Conservation (phyloP, 2,113 vertebrate species). For the Toxostoma redivivum region DNA sequence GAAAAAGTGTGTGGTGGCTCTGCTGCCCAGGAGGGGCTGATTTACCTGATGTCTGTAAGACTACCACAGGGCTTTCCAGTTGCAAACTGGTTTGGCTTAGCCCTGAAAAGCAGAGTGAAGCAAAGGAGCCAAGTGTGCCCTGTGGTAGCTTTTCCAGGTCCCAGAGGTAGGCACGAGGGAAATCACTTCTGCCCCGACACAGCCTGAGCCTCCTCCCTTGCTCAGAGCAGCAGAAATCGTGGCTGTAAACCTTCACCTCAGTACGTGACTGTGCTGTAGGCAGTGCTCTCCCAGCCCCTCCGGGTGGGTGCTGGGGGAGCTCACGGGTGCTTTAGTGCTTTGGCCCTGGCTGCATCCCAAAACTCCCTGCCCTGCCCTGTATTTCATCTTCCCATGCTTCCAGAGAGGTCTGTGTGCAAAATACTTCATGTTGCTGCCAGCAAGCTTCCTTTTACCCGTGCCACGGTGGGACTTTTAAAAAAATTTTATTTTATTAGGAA, state of each 20-base stretch:
- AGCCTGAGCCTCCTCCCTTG: background rate
- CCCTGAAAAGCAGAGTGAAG: background rate
- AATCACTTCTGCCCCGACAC: rapidly evolving
- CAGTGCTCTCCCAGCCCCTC: background rate
- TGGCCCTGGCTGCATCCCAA: background rate
- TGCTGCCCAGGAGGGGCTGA: background rate
- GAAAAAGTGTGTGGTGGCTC: background rate
- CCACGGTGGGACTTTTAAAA: background rate
- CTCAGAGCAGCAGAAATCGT: background rate
- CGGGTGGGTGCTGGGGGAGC: background rate
- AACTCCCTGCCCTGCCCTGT: background rate
- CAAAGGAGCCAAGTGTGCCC: rapidly evolving
- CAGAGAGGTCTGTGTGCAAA: background rate
- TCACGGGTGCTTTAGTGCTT: background rate
- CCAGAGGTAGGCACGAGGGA: rapidly evolving
- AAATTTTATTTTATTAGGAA: constrained; percentile 66
- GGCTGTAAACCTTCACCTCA: background rate
- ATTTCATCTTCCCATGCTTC: background rate
- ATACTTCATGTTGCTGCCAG: background rate
- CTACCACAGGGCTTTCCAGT: background rate
- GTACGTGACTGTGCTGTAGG: background rate
- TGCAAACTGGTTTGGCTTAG: background rate
- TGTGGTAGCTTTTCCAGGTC: background rate
- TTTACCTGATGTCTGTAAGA: background rate
- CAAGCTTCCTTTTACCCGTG: background rate